Base-by-base conservation (phyloP, 2,888 invertebrate genomes). In the Nomada hirtipes region DNA sequence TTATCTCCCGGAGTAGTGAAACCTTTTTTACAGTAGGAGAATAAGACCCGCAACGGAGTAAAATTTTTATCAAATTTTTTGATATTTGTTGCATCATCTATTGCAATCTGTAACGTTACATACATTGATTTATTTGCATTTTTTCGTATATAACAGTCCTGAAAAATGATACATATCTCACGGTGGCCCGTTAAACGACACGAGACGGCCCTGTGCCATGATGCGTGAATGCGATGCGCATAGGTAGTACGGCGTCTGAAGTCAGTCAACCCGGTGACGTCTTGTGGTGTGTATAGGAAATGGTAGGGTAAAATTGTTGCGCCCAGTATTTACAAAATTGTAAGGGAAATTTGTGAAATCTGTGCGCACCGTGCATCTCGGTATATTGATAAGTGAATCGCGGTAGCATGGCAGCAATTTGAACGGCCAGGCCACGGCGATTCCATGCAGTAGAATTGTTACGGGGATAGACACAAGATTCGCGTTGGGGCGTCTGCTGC, bases 241-340 rank as follows among this genome's bases (percentile, higher is more conserved):
- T 80, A 87, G 88, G 92, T 91, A 89, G 90, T 91, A 90, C 90
- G 79, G 88, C 68, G 88, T 86, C 86, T 89, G 85, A 91, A 93
- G 93, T 93, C 93, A 93, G 93, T 93, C 93, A 93, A 93, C 93
- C 91, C 93, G 91, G 92, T 91, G 93, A 91, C 92, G 92, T 91
- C 89, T 88, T 75, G 18, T 67, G 52, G 79, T 42, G 63, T 11
- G 68, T 23, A n/a, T 59, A 18, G 70, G 55, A 36, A 36, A 36
- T 36, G 9, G 36, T 9, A 52, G 10, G 55, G 50, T 57, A 15
- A 26, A 4, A 3, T 50, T 23, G 50, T 68, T 20, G 50, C 55
- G 55, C 44, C 44, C 50, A 47, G 64, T 60, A 29, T 63, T 52
- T 42, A 15, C 13, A 4, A 67, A 36, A 50, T 61, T 42, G 2